Evolutionary conservation across 2,113 vertebrate species (phyloP), one percentile per base, ranked within the genome.

Genomic region (Chaetops frenatus): DNA sequence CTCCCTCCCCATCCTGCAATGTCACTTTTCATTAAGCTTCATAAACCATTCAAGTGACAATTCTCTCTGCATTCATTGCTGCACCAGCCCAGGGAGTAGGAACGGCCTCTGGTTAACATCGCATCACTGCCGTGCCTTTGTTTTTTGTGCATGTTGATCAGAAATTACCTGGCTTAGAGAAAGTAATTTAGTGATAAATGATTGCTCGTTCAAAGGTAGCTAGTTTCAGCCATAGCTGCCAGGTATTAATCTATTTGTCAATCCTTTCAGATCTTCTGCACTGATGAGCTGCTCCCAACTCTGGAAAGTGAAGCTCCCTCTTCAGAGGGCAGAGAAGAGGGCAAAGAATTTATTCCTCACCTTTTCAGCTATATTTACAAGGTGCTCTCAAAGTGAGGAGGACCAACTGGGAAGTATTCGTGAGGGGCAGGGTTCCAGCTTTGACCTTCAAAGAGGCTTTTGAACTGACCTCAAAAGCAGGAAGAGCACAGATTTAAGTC

Each of bases 151-250:
- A 95, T 95, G 96, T 95, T 97, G 96, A 98, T 98, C 98, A 98
- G 90, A 98, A 97, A 97, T 97, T 97, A 97, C 95, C 85, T 94
- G 81, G 86, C 94, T 97, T 95, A 96, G 91, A 97, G 86, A 96
- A 98, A 97, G 97, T 95, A 97, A 98, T 97, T 98, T 97, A 97
- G 86, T 97, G 96, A 96, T 96, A 98, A 98, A 97, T 97, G 91
- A 96, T 95, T 96, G 97, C 95, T 95, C 14, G 1, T 95, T 98
- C 96, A 94, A 89, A 97, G 70, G 94, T 85, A 96, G 96, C 88
- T 81, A 64, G 90, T 94, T 94, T 96, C 94, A 97, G 96, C 85
- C 96, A 92, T 81, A 95, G 73, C 65, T 90, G 91, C 82, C 92
- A 97, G 87, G 95, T 97, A 97, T 97, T 97, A 98, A 98, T 97